Percentiles rank a stretch among this genome's conserved stretches.
These are phyloP conservation scores for Mamestra brassicae DNA, from an alignment of 2,888 invertebrate species.

Conservation along the genomic window DNA sequence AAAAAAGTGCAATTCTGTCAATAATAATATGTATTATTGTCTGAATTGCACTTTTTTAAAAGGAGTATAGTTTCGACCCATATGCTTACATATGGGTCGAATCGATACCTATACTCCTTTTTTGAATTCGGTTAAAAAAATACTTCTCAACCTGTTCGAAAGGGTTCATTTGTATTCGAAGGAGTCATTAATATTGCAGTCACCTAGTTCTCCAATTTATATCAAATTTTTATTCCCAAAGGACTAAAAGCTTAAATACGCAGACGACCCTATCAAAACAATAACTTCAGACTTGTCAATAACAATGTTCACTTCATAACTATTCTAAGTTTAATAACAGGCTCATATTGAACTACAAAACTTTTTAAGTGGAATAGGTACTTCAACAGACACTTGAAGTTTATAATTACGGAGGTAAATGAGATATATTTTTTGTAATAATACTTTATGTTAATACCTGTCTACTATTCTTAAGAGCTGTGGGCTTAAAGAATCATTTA, in stretches of 20 bases:
- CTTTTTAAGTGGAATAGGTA: slow-evolving; percentile 8
- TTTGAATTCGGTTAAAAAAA: no score
- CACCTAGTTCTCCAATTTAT: background rate
- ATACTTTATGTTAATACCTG: background rate
- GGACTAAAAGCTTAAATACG: background rate
- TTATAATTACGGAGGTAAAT: slow-evolving; percentile 1
- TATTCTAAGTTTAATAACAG: slow-evolving; percentile 13
- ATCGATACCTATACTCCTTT: no score
- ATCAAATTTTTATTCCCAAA: background rate
- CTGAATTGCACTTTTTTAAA: no score
- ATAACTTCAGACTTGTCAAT: slow-evolving; percentile 9
- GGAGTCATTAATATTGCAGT: background rate
- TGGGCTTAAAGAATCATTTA: no score
- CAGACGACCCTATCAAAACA: background rate
- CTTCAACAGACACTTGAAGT: slow-evolving; percentile 12
- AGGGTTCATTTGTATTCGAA: no score
- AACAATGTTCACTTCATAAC: slow-evolving; percentile 14
- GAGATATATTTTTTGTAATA: background rate
- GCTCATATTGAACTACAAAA: slow-evolving; percentile 7
- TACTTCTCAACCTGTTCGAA: no score
- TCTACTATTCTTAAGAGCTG: no score
- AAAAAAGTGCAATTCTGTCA: no score
- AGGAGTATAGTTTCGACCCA: no score
- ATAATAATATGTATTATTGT: no score
- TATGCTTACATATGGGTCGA: no score